A percentile compares a stretch with the other conserved stretches of the same genome.
Evolutionary conservation across 2,888 invertebrate species (phyloP).

Genomic region (Candidula unifasciata): DNA sequence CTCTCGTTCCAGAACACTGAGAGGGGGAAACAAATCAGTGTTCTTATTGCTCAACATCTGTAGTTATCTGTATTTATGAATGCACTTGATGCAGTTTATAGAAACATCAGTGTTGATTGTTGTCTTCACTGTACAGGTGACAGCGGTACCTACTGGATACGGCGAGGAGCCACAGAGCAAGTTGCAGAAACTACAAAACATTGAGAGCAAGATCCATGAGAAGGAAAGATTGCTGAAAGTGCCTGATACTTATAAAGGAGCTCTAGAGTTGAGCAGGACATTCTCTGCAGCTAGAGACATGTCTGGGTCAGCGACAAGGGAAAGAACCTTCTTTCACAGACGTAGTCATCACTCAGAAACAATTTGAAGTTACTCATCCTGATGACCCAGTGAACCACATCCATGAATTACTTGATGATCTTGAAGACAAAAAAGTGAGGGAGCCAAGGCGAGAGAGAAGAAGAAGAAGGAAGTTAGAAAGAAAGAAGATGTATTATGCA

Average conservation of each 20-base stretch:
- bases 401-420: constrained; percentile 62
- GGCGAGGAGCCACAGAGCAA: constrained; percentile 55
- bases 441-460: constrained; percentile 43
- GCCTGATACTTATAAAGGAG: constrained; percentile 64
- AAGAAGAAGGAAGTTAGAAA: constrained; percentile 42
- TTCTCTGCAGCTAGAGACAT: constrained; percentile 72
- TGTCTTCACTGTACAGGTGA: background rate
- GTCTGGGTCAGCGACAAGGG: constrained; percentile 56
- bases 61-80: too few species aligned
- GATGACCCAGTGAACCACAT: constrained; percentile 69
- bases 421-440: constrained; percentile 45
- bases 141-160: constrained; percentile 27
- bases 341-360: constrained; percentile 58
- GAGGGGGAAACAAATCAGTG: too few species aligned
- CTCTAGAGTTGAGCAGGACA: constrained; percentile 62
- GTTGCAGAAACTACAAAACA: constrained; percentile 60
- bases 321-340: constrained; percentile 57
- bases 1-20: too few species aligned
- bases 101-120: too few species aligned
- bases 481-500: constrained; percentile 38
- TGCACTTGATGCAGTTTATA: too few species aligned
- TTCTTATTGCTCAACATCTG: too few species aligned
- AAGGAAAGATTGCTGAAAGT: constrained; percentile 59
- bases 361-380: constrained; percentile 49
- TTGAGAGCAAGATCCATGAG: constrained; percentile 68